Percentiles rank a stretch among this genome's conserved stretches.
phyloP scores from a whole-genome alignment of 2,888 invertebrate species.

The Barypeithes pellucidus region DNA sequence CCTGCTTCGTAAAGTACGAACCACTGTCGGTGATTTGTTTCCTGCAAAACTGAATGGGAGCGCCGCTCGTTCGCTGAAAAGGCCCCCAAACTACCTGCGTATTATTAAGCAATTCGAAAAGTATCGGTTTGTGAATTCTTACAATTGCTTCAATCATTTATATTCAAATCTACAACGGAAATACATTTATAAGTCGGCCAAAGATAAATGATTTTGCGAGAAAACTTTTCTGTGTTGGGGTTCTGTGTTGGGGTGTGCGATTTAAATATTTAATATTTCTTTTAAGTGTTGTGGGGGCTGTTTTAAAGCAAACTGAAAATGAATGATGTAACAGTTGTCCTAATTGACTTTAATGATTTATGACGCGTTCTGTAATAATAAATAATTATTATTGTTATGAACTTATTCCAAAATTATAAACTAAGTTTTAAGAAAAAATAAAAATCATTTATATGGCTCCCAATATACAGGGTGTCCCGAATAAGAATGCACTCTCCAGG shows the following conservation, averaged over 20 bases:
- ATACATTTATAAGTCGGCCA: constrained; percentile 56
- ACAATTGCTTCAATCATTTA: constrained; percentile 56
- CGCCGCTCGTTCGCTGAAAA: constrained; percentile 32
- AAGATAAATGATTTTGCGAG: constrained; percentile 53
- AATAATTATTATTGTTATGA: too few relatives aligned
- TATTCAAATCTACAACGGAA: constrained; percentile 56
- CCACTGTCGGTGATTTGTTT: constrained; percentile 65
- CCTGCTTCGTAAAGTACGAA: constrained; percentile 61
- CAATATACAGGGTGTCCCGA: too few relatives aligned
- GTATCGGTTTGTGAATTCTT: constrained; percentile 56
- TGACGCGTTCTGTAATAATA: too few relatives aligned
- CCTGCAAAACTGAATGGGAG: constrained; percentile 60
- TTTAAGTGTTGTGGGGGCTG: constrained; percentile 13
- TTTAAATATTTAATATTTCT: constrained; percentile 49
- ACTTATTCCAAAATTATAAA: too few relatives aligned
- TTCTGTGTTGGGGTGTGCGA: constrained; percentile 42
- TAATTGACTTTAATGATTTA: neutral
- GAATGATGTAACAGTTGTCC: neutral
- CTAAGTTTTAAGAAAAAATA: too few relatives aligned
- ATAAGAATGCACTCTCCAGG: too few relatives aligned
- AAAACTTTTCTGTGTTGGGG: constrained; percentile 46
- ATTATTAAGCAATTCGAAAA: constrained; percentile 54
- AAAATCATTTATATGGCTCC: too few relatives aligned
- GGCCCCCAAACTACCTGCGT: constrained; percentile 51
- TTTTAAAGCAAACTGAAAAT: neutral